phyloP scores from a whole-genome alignment of 2,888 invertebrate genomes.

The Nomada flava region DNA sequence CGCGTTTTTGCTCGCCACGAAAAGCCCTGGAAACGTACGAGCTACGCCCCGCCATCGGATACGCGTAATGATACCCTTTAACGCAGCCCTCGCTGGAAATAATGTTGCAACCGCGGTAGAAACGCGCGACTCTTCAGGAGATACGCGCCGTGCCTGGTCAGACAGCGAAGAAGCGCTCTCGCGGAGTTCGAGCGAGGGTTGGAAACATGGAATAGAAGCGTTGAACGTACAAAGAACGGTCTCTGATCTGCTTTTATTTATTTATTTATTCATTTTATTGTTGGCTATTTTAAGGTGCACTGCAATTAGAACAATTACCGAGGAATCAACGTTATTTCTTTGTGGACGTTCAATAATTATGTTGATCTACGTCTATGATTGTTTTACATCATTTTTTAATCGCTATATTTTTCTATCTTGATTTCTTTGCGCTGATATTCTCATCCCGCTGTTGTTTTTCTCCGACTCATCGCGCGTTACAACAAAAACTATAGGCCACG shows the following conservation, averaged over 20 bases:
- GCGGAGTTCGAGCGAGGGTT: conserved; percentile 42
- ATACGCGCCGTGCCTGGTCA: conserved; percentile 37
- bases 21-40: conserved; percentile 57
- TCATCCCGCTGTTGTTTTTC: no score
- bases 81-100: conserved; percentile 62
- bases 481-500: no score
- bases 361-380: no score
- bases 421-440: no score
- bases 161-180: conserved; percentile 66
- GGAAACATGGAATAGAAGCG: conserved; percentile 7
- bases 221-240: background rate
- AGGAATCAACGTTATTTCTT: no score
- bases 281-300: background rate
- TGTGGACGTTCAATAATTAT: no score
- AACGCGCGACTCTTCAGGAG: conserved; percentile 38
- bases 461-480: no score
- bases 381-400: no score
- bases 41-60: conserved; percentile 66
- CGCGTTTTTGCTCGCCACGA: conserved; percentile 49
- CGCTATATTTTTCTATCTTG: no score
- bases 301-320: background rate
- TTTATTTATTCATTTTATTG: background rate
- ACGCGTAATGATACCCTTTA: conserved; percentile 80
- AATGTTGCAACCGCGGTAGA: conserved; percentile 65
- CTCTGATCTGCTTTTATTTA: background rate